A percentile compares a stretch with the other conserved stretches of the same genome.
Evolutionary conservation across 1,140 invertebrate genomes (phyloP).

Genomic region (Drosophila asahinai): DNA sequence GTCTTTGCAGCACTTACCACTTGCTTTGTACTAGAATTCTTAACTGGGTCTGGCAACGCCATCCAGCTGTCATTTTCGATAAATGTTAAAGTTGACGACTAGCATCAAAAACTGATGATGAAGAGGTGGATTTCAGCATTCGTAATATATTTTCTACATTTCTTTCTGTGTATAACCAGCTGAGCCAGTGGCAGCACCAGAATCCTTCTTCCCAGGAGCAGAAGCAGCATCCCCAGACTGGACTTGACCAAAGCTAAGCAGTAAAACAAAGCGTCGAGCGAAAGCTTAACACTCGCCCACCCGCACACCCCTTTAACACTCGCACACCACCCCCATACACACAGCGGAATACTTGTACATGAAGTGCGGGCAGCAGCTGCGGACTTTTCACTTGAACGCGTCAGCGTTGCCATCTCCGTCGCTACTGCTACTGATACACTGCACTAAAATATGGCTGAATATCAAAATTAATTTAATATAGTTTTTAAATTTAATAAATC

Average conservation of each 20-base stretch:
- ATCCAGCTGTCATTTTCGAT: no score
- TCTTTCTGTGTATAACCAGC: slow-evolving; percentile 12
- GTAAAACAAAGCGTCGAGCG: slow-evolving; percentile 74
- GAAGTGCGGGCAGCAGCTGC: slow-evolving; percentile 58
- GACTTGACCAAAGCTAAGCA: slow-evolving; percentile 69
- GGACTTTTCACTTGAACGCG: slow-evolving; percentile 61
- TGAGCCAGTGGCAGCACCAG: slow-evolving; percentile 27
- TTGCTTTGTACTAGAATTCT: no score
- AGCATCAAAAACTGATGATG: no score
- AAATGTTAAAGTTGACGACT: no score
- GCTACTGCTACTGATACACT: slow-evolving; percentile 6
- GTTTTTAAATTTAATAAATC: background rate
- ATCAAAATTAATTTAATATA: background rate
- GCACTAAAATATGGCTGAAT: background rate
- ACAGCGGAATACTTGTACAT: slow-evolving; percentile 21
- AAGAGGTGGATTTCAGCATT: no score
- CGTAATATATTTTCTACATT: background rate
- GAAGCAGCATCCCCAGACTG: slow-evolving; percentile 35
- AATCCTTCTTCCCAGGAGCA: slow-evolving; percentile 13
- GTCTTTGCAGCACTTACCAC: no score
- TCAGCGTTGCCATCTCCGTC: slow-evolving; percentile 8
- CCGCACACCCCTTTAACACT: slow-evolving; percentile 4
- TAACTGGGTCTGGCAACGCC: no score
- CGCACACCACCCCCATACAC: slow-evolving; percentile 1
- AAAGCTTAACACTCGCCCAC: slow-evolving; percentile 61